These are phyloP conservation scores for Arenicola marina DNA, from an alignment of 2,888 invertebrate genomes.

Conservation along the genomic window DNA sequence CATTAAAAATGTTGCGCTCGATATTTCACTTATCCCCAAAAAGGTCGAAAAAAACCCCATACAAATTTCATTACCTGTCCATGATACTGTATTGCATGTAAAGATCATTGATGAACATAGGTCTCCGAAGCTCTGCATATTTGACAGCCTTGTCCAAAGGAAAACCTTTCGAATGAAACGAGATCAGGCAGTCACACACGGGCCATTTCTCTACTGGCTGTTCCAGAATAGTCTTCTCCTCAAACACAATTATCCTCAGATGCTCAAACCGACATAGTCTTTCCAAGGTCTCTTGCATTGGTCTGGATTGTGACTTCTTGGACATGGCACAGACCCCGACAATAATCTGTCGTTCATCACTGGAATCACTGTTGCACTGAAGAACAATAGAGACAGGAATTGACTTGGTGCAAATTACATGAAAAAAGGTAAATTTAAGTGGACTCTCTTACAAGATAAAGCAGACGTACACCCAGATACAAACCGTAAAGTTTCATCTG, in stretches of 20 bases:
- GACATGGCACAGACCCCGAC: conserved; percentile 99
- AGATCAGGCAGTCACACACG: conserved; percentile 94
- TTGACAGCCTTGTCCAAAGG: conserved; percentile 93
- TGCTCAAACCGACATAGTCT: conserved; percentile 73
- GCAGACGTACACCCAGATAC: too few relatives aligned
- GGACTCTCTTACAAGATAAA: too few relatives aligned
- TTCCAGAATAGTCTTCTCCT: conserved; percentile 93
- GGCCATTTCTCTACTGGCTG: conserved; percentile 98
- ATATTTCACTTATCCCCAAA: too few relatives aligned
- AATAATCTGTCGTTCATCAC: conserved; percentile 65
- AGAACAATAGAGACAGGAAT: too few relatives aligned
- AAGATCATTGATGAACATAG: conserved; percentile 97
- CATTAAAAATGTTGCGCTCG: too few relatives aligned
- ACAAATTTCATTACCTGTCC: too few relatives aligned
- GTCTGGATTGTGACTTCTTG: conserved; percentile 98
- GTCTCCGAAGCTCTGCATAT: conserved; percentile 89
- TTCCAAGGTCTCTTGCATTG: conserved; percentile 98
- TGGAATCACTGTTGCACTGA: too few relatives aligned
- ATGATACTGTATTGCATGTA: conserved; percentile 98
- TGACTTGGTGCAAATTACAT: too few relatives aligned
- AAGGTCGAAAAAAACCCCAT: too few relatives aligned
- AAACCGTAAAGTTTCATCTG: too few relatives aligned
- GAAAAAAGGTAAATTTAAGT: too few relatives aligned
- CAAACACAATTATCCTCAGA: conserved; percentile 73
- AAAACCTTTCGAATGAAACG: conserved; percentile 98